Evolutionary conservation across 2,113 vertebrate species (phyloP), one percentile per base, ranked within the genome.

Genomic region (Aegotheles bennettii): DNA sequence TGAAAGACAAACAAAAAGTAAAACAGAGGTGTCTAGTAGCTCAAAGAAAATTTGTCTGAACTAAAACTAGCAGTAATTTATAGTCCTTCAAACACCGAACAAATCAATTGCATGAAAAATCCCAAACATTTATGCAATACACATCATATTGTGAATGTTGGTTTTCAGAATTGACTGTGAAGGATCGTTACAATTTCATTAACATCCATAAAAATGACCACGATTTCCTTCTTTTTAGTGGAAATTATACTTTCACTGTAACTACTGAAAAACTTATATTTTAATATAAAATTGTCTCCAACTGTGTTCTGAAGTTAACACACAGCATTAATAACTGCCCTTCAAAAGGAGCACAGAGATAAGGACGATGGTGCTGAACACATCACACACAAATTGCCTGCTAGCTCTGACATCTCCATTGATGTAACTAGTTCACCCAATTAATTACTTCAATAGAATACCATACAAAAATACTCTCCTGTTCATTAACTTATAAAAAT

Each of bases 1-100:
- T 99, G 97, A 98, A 98, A 97, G 94, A 90, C 18, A 90, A 64
- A 91, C 43, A 45, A 63, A 74, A 81, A 36, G 25, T 43, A 65
- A 85, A 83, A 3, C 33, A 50, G 20, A 69, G 9, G 12, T 42
- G 13, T 82, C 47, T 94, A 43, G 43, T 18, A 85, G 50, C n/a
- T 79, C 15, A 54, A 14, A 80, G 25, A 79, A 65, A 78, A 69
- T 50, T 16, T 92, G 19, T 25, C n/a, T 33, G 8, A 94, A 86
- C 75, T 75, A 85, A 88, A 97, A 82, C 51, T 71, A 75, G 28
- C n/a, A 84, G 36, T 59, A 40, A 85, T 76, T 48, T 19, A 53
- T 40, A 77, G 11, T 59, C n/a, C 33, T 40, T 65, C 57, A 75
- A 84, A 84, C 11, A 78, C 63, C 57, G 71, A 84, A 84, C 11